Percentiles rank a stretch among this genome's conserved stretches.
phyloP scores from a whole-genome alignment of 2,113 vertebrate species.

The Mola mola region DNA sequence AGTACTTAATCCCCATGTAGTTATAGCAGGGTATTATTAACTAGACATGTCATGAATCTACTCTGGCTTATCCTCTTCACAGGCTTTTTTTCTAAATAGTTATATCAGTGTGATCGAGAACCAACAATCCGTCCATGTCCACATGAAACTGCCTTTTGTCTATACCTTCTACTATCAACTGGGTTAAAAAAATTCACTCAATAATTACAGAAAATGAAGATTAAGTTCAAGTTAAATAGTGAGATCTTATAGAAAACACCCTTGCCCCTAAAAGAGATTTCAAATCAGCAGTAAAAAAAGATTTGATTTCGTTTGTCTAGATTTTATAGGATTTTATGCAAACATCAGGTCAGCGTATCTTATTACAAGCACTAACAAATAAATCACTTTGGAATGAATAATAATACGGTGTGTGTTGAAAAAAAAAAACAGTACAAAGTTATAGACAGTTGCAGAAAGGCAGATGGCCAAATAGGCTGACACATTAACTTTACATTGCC shows the following conservation, averaged over 20 bases:
- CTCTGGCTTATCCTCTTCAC: conserved; percentile 26
- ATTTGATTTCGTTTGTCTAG: no score
- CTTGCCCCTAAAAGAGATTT: no score
- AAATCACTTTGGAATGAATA: no score
- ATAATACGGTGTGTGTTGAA: no score
- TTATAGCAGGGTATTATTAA: conserved; percentile 59
- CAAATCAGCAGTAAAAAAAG: no score
- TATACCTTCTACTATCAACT: conserved; percentile 5
- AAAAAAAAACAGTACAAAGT: no score
- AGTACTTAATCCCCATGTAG: conserved; percentile 50
- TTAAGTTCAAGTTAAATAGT: not conserved
- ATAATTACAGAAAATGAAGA: not conserved
- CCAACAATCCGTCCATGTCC: not conserved
- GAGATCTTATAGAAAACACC: not conserved
- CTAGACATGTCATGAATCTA: conserved; percentile 41
- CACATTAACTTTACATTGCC: not conserved
- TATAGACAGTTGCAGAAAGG: no score
- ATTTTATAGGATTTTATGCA: no score
- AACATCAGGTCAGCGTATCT: no score
- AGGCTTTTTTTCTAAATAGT: not conserved
- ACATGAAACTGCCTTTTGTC: conserved; percentile 1
- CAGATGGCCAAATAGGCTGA: conserved; percentile 16
- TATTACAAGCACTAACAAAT: no score
- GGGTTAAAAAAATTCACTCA: not conserved
- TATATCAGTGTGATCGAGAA: conserved; percentile 3